These are phyloP conservation scores for Odontomyia ornata DNA, from an alignment of 2,888 invertebrate species.

Conservation along the genomic window DNA sequence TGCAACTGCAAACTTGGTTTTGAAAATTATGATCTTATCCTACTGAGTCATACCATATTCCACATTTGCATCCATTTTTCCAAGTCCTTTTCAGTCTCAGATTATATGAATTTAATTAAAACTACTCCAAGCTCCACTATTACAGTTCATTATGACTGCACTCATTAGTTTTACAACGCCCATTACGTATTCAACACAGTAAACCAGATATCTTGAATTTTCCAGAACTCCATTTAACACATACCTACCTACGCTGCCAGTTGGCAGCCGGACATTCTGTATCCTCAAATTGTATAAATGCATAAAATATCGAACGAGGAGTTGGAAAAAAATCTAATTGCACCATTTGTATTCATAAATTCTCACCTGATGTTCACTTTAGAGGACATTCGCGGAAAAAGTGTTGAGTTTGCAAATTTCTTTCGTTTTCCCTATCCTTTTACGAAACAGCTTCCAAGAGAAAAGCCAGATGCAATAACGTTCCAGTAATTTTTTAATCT, in stretches of 20 bases:
- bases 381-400: not conserved
- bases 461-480: not conserved
- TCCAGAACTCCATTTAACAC: not conserved
- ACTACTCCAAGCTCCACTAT: not conserved
- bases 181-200: not conserved
- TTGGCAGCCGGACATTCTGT: not conserved
- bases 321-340: not conserved
- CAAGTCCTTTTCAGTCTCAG: too few relatives aligned
- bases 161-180: not conserved
- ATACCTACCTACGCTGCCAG: too few relatives aligned
- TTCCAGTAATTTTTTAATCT: not conserved
- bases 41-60: too few relatives aligned
- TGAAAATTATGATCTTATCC: too few relatives aligned
- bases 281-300: not conserved
- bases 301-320: not conserved
- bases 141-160: conserved; percentile 1
- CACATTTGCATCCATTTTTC: too few relatives aligned
- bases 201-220: not conserved
- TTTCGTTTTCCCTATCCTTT: too few relatives aligned
- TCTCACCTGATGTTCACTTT: conserved; percentile 9
- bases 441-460: too few relatives aligned
- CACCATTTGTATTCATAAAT: conserved; percentile 32
- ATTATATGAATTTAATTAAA: too few relatives aligned
- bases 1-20: too few relatives aligned
- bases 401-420: too few relatives aligned